phyloP scores from a whole-genome alignment of 2,888 invertebrate species.

The Magallana nippona region DNA sequence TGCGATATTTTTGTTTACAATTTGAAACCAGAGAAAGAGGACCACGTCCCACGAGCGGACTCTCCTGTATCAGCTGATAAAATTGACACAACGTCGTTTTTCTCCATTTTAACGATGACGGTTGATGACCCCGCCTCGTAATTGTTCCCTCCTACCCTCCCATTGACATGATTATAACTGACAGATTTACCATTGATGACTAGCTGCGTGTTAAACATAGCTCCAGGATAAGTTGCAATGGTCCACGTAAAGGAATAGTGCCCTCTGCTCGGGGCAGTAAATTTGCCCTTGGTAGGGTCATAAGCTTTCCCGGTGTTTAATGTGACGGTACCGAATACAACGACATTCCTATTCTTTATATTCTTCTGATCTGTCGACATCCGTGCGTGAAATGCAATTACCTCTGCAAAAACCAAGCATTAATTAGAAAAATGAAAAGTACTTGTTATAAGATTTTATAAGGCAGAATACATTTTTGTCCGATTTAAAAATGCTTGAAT shows the following conservation, averaged over 20 bases:
- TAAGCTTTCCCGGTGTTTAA: slow-evolving; percentile 38
- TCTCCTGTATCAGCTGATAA: not conserved
- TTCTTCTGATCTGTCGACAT: not conserved
- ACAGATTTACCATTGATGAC: not conserved
- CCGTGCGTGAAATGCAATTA: not conserved
- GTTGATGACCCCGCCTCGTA: not conserved
- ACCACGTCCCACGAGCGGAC: not conserved
- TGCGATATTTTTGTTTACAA: not conserved
- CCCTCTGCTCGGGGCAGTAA: slow-evolving; percentile 27
- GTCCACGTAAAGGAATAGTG: slow-evolving; percentile 45
- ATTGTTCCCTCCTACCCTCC: not conserved
- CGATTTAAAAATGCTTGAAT: not conserved
- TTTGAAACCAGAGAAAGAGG: not conserved
- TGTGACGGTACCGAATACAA: slow-evolving; percentile 26
- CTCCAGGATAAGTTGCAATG: not conserved
- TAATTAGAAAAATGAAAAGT: not conserved
- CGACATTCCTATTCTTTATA: not conserved
- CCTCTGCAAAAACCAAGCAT: not conserved
- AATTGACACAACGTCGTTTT: not conserved
- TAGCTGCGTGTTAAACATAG: not conserved
- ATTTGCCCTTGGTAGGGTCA: slow-evolving; percentile 26
- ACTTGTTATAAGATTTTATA: not conserved
- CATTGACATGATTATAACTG: not conserved
- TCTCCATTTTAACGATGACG: not conserved
- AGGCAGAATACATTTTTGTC: not conserved